Percentiles rank a stretch among this genome's conserved stretches.
Conservation (phyloP, 2,113 vertebrate genomes). For the Nothoprocta pentlandii region DNA sequence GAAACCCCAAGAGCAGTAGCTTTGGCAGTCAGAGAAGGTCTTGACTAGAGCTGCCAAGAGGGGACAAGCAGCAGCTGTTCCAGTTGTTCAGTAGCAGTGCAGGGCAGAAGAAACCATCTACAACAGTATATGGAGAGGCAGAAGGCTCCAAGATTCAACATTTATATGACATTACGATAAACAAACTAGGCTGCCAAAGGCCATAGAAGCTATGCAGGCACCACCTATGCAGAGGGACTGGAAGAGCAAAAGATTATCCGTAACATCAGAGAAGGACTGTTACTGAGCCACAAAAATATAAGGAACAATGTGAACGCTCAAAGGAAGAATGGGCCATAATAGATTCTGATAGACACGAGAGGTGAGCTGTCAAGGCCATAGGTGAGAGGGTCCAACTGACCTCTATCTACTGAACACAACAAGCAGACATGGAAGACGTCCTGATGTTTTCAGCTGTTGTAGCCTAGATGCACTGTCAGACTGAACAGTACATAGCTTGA, state of each 20-base stretch:
- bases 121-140: neutral
- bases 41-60: neutral
- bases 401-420: neutral
- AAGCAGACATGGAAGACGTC: neutral
- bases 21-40: neutral
- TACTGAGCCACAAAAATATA: neutral
- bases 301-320: neutral
- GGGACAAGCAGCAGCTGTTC: neutral
- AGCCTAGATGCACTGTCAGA: neutral
- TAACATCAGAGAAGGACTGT: neutral
- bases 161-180: neutral
- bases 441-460: neutral
- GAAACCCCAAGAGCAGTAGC: neutral
- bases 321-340: neutral
- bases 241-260: neutral
- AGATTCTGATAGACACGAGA: neutral
- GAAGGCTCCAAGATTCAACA: neutral
- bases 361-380: neutral
- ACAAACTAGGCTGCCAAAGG: neutral
- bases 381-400: neutral
- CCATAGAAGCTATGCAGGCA: neutral
- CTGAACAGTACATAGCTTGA: neutral
- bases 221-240: neutral
- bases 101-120: neutral
- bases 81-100: neutral